phyloP scores from a whole-genome alignment of 2,888 invertebrate genomes.

The Eristalis tenax region DNA sequence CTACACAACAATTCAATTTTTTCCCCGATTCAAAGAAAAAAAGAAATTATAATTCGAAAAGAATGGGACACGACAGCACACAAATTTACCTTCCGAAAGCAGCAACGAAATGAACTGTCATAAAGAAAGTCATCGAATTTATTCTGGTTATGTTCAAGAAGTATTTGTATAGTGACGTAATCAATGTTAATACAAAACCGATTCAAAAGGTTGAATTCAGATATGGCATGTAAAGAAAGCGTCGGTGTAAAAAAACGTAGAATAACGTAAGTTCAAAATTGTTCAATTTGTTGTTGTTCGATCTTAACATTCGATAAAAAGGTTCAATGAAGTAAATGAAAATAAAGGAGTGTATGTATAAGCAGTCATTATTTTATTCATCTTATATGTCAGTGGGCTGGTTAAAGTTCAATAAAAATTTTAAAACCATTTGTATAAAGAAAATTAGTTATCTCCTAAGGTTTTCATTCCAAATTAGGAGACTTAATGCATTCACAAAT shows the following conservation, averaged over 20 bases:
- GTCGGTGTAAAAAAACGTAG: background rate
- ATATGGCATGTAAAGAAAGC: background rate
- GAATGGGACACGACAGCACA: constrained; percentile 47
- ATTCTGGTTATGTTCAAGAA: constrained; percentile 38
- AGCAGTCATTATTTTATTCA: no score
- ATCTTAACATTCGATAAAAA: no score
- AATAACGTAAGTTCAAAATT: background rate
- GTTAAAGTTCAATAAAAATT: no score
- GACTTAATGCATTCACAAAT: no score
- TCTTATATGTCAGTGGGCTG: no score
- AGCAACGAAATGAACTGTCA: constrained; percentile 53
- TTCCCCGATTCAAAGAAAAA: background rate
- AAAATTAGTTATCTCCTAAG: no score
- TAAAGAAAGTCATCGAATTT: constrained; percentile 54
- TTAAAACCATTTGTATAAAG: no score
- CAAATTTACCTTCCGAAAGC: constrained; percentile 31
- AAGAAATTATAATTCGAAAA: constrained; percentile 12
- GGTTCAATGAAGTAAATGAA: no score
- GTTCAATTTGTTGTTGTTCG: no score
- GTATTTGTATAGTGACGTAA: constrained; percentile 56
- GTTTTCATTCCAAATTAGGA: no score
- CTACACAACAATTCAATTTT: background rate
- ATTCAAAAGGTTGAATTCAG: constrained; percentile 36
- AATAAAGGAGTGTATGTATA: no score
- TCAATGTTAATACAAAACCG: constrained; percentile 27